Percentiles rank a stretch among this genome's conserved stretches.
Evolutionary conservation across 1,140 invertebrate genomes (phyloP).

Genomic region (Aphaenogaster rudis): DNA sequence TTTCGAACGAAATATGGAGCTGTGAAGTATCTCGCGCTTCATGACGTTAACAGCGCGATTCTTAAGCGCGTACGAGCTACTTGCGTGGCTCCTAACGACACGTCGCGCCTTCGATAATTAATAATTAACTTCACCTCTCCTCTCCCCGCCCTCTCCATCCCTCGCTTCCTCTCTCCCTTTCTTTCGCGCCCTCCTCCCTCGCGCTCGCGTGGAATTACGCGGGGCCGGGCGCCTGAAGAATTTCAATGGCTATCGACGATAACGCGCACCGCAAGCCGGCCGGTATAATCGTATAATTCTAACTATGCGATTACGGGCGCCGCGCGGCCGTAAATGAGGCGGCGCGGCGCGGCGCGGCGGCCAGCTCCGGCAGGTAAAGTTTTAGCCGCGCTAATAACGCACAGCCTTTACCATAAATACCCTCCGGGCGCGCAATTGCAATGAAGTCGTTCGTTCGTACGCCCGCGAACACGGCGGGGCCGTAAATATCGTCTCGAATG

Average conservation of each 20-base stretch:
- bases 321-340: constrained; percentile 57
- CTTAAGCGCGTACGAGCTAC: neutral
- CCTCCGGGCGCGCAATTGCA: constrained; percentile 57
- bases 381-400: constrained; percentile 62
- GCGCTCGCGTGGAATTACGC: constrained; percentile 6
- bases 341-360: neutral
- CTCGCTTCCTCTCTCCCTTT: neutral
- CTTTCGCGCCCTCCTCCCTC: neutral
- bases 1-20: neutral
- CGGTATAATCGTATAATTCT: constrained; percentile 60
- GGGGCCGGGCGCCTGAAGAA: constrained; percentile 23
- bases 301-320: constrained; percentile 62
- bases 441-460: constrained; percentile 58
- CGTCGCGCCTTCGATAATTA: constrained; percentile 45
- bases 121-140: constrained; percentile 27
- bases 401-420: constrained; percentile 59
- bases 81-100: constrained; percentile 24
- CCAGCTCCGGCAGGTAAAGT: constrained; percentile 37
- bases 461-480: constrained; percentile 27
- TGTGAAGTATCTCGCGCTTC: neutral
- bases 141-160: neutral
- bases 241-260: constrained; percentile 54
- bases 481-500: constrained; percentile 57
- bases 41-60: constrained; percentile 3
- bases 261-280: constrained; percentile 22